These are phyloP conservation scores for Ptilodon capucinus DNA, from an alignment of 2,888 invertebrate species.

Conservation along the genomic window DNA sequence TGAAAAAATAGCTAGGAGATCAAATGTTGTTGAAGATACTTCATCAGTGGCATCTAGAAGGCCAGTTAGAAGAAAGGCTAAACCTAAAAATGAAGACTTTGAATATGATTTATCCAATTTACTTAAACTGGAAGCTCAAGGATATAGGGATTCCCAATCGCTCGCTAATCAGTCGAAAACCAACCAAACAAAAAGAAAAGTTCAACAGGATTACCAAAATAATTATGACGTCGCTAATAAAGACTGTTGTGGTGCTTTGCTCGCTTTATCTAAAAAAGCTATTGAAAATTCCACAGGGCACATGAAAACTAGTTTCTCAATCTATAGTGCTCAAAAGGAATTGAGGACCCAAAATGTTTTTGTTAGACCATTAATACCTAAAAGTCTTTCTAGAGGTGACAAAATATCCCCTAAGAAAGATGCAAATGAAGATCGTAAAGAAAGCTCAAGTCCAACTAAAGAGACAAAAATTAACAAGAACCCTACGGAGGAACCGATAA, in stretches of 20 bases:
- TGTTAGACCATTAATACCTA: constrained; percentile 67
- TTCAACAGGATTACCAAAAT: constrained; percentile 41
- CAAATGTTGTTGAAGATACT: constrained; percentile 23
- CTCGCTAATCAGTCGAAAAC: constrained; percentile 42
- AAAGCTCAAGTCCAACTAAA: constrained; percentile 89
- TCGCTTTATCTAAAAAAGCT: constrained; percentile 60
- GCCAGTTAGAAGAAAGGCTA: constrained; percentile 85
- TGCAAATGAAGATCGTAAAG: constrained; percentile 61
- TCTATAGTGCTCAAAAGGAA: constrained; percentile 44
- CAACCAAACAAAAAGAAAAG: constrained; percentile 59
- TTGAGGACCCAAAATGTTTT: constrained; percentile 53
- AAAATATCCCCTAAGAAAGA: constrained; percentile 71
- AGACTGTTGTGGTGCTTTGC: constrained; percentile 66
- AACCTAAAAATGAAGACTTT: constrained; percentile 86
- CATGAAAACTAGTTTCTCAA: constrained; percentile 52
- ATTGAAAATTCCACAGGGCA: constrained; percentile 59
- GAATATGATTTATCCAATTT: constrained; percentile 86
- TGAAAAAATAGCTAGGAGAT: constrained; percentile 54
- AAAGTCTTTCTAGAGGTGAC: constrained; percentile 49
- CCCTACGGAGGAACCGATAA: constrained; percentile 15
- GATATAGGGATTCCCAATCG: constrained; percentile 66
- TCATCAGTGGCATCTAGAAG: constrained; percentile 67
- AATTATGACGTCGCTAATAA: constrained; percentile 59
- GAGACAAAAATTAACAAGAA: constrained; percentile 28
- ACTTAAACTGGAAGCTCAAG: constrained; percentile 77